Conservation (phyloP, 2,797 vertebrate species). For the Amniataba percoides region DNA sequence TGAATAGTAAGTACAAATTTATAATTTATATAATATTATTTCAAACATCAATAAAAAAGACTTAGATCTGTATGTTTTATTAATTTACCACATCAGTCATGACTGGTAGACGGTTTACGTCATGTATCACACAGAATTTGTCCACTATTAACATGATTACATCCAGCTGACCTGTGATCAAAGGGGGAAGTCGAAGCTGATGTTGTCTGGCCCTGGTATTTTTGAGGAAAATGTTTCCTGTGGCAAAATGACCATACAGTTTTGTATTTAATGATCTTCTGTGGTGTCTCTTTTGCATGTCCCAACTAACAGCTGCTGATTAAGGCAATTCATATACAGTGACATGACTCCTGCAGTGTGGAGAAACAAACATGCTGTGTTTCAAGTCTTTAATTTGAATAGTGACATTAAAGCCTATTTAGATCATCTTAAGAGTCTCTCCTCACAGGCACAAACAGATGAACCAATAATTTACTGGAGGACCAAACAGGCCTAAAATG, state of each 20-base stretch:
- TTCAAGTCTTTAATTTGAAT: conserved; percentile 25
- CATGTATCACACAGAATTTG: conserved; percentile 18
- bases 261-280: conserved; percentile 11
- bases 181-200: not conserved
- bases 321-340: not conserved
- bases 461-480: conserved; percentile 36
- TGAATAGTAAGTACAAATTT: not conserved
- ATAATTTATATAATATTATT: not conserved
- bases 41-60: conserved; percentile 11
- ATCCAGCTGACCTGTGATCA: conserved; percentile 5
- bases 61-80: conserved; percentile 37
- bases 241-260: not conserved
- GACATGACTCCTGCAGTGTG: not conserved
- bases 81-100: conserved; percentile 36
- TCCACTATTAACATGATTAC: not conserved
- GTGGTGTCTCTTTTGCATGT: not conserved
- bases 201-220: not conserved
- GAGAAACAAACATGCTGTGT: not conserved
- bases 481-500: conserved; percentile 33
- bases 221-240: not conserved
- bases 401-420: conserved; percentile 9
- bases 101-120: not conserved
- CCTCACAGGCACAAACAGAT: conserved; percentile 30
- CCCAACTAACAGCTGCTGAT: conserved; percentile 28
- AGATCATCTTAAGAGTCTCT: conserved; percentile 1